These are phyloP conservation scores for Ophiodon elongatus DNA, from an alignment of 2,113 vertebrate genomes.

Conservation along the genomic window DNA sequence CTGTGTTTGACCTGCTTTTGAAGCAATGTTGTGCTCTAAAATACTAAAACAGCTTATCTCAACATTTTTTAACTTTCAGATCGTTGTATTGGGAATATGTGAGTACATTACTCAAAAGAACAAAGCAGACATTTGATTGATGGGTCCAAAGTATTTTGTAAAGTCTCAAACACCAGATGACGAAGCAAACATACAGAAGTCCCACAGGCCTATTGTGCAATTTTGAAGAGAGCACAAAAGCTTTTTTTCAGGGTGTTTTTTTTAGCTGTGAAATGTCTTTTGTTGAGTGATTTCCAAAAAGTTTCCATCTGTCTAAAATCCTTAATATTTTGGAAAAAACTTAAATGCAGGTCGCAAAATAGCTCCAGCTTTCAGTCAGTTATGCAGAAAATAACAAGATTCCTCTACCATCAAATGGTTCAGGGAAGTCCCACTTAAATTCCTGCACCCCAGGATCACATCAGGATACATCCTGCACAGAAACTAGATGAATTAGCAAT, in stretches of 20 bases:
- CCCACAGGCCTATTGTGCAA: slow-evolving; percentile 3
- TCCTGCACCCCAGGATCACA: slow-evolving; percentile 57
- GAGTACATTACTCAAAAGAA: slow-evolving; percentile 46
- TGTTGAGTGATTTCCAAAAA: slow-evolving; percentile 28
- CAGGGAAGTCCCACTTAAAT: slow-evolving; percentile 51
- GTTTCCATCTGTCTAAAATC: slow-evolving; percentile 22
- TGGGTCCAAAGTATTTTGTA: slow-evolving; percentile 27
- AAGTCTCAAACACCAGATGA: slow-evolving; percentile 33
- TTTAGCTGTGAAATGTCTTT: slow-evolving; percentile 1
- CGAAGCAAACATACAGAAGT: slow-evolving; percentile 18
- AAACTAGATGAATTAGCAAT: slow-evolving; percentile 78
- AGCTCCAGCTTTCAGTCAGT: slow-evolving; percentile 20
- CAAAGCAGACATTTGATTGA: slow-evolving; percentile 51
- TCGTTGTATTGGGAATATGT: slow-evolving; percentile 39
- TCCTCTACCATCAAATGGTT: slow-evolving; percentile 22
- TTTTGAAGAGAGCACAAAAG: slow-evolving; percentile 6
- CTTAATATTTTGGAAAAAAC: slow-evolving; percentile 14
- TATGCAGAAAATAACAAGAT: slow-evolving; percentile 37
- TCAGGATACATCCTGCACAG: slow-evolving; percentile 52
- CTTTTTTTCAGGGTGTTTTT: not conserved
- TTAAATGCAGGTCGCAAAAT: slow-evolving; percentile 7
- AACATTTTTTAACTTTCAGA: slow-evolving; percentile 9
- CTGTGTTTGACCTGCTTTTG: slow-evolving; percentile 58
- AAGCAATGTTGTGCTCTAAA: slow-evolving; percentile 45
- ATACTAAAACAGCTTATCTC: slow-evolving; percentile 25